These are phyloP conservation scores for Rhinatrema bivittatum DNA, from an alignment of 2,797 vertebrate genomes.

Conservation along the genomic window DNA sequence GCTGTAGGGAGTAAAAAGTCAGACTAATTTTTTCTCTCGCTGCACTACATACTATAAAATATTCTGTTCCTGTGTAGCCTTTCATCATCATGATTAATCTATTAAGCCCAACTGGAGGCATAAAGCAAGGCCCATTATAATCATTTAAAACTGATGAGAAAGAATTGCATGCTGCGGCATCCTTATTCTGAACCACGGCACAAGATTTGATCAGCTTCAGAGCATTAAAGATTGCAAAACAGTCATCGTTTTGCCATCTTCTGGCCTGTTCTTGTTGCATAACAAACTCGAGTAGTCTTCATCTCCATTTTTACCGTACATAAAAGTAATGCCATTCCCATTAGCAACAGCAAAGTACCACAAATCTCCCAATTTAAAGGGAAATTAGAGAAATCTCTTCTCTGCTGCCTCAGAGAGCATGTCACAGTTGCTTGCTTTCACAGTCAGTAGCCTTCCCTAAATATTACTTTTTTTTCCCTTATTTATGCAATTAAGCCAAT, in stretches of 20 bases:
- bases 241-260: not conserved
- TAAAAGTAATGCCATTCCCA: slow-evolving; percentile 9
- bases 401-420: slow-evolving; percentile 5
- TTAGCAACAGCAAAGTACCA: not conserved
- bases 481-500: slow-evolving; percentile 9
- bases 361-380: not conserved
- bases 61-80: slow-evolving; percentile 24
- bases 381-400: slow-evolving; percentile 4
- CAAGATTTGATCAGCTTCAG: slow-evolving; percentile 2
- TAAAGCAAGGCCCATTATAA: slow-evolving; percentile 42
- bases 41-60: too few relatives aligned
- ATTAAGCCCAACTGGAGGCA: slow-evolving; percentile 41
- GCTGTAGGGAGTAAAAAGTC: too few relatives aligned
- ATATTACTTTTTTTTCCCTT: not conserved
- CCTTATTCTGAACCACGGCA: slow-evolving; percentile 32
- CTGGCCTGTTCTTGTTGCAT: not conserved
- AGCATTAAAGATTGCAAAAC: slow-evolving; percentile 16
- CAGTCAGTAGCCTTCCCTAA: slow-evolving; percentile 3
- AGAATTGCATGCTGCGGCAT: slow-evolving; percentile 34
- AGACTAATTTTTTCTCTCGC: too few relatives aligned
- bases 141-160: slow-evolving; percentile 46
- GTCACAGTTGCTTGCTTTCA: not conserved
- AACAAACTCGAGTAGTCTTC: slow-evolving; percentile 16
- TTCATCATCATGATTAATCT: slow-evolving; percentile 40
- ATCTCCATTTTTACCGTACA: not conserved